These are phyloP conservation scores for Pristis pectinata DNA, from an alignment of 2,797 vertebrate genomes.

Conservation along the genomic window DNA sequence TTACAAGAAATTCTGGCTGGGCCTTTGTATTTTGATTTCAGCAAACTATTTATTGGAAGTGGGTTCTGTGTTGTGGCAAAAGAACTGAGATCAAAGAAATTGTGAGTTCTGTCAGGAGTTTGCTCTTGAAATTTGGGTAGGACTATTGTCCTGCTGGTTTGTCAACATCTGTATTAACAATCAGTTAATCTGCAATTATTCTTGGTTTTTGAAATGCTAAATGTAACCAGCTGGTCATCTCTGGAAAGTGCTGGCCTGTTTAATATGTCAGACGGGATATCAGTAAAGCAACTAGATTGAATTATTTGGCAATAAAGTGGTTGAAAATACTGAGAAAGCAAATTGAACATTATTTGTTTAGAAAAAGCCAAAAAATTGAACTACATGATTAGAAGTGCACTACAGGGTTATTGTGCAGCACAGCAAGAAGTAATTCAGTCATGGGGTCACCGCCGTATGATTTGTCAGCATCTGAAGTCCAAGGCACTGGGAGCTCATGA, in stretches of 20 bases:
- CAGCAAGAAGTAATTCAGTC: too few species aligned
- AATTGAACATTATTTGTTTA: not conserved
- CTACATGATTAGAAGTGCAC: too few species aligned
- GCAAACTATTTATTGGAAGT: not conserved
- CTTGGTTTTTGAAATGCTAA: not conserved
- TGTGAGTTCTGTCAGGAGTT: not conserved
- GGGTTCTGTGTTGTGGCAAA: not conserved
- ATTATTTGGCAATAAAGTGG: not conserved
- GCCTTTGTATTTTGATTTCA: not conserved
- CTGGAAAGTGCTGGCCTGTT: not conserved
- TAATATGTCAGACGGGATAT: not conserved
- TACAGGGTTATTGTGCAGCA: too few species aligned
- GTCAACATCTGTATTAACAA: not conserved
- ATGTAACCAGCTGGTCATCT: not conserved
- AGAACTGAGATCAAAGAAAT: not conserved
- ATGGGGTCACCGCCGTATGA: too few species aligned
- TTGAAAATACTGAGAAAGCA: not conserved
- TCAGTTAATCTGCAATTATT: not conserved
- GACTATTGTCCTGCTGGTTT: not conserved
- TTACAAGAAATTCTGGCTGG: too few species aligned
- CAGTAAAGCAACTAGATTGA: not conserved
- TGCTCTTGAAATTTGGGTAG: not conserved
- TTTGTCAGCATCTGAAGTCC: too few species aligned
- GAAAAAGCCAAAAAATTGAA: not conserved
- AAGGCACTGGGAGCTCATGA: too few species aligned